Percentiles rank a stretch among this genome's conserved stretches.
phyloP scores from a whole-genome alignment of 2,797 vertebrate genomes.

The Crenuchus spilurus region DNA sequence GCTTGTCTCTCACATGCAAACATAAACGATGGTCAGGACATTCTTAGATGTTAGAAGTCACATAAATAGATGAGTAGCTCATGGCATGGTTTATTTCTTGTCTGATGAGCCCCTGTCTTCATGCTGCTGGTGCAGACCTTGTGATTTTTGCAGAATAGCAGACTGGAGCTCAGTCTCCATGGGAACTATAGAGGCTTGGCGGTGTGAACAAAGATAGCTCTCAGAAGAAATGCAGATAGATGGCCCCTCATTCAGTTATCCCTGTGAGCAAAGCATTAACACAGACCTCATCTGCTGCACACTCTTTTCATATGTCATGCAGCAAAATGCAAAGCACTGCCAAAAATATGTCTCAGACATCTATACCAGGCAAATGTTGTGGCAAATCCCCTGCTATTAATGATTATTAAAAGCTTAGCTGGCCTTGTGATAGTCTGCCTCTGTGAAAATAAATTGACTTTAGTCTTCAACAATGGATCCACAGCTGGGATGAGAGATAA shows the following conservation, averaged over 20 bases:
- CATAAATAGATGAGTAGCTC: not conserved
- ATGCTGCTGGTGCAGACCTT: conserved; percentile 53
- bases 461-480: conserved; percentile 54
- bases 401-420: conserved; percentile 32
- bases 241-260: conserved; percentile 7
- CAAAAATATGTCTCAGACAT: not conserved
- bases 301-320: not conserved
- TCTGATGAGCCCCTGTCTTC: conserved; percentile 24
- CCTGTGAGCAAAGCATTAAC: conserved; percentile 9
- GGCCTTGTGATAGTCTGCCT: conserved; percentile 27
- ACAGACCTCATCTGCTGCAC: not conserved
- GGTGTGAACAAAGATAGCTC: conserved; percentile 69
- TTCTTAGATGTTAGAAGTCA: too few species aligned
- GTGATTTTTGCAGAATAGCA: conserved; percentile 60
- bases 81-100: not conserved
- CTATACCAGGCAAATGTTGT: conserved; percentile 23
- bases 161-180: conserved; percentile 70
- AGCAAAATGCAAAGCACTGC: conserved; percentile 10
- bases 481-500: conserved; percentile 60
- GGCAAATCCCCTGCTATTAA: conserved; percentile 5
- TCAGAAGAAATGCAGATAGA: conserved; percentile 43
- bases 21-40: not conserved
- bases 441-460: conserved; percentile 44
- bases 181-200: conserved; percentile 67
- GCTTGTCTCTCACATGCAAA: not conserved